These are phyloP conservation scores for Tridacna gigas DNA, from an alignment of 2,888 invertebrate genomes.

Conservation along the genomic window DNA sequence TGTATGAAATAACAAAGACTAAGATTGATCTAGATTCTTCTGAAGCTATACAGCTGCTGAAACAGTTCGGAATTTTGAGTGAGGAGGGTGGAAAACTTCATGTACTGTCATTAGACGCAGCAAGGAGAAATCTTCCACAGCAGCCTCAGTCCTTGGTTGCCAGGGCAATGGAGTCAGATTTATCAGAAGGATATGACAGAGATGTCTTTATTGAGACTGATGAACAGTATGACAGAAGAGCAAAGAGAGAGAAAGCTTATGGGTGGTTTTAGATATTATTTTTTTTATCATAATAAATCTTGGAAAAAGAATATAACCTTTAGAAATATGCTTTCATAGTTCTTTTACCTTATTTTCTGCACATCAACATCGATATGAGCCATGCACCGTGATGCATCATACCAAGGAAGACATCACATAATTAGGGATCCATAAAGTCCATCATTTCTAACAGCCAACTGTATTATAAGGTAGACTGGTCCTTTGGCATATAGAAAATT, in stretches of 20 bases:
- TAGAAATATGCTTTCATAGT: too few species aligned
- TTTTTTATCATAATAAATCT: too few species aligned
- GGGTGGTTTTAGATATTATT: slow-evolving; percentile 76
- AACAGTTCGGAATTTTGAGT: slow-evolving; percentile 77
- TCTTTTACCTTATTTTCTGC: too few species aligned
- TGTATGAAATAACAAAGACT: slow-evolving; percentile 75
- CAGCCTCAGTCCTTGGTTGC: slow-evolving; percentile 74
- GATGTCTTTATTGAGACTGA: slow-evolving; percentile 79
- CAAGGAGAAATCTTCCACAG: slow-evolving; percentile 79
- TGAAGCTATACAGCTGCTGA: slow-evolving; percentile 76
- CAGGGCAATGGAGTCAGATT: slow-evolving; percentile 76
- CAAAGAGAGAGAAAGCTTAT: slow-evolving; percentile 70
- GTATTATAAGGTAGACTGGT: too few species aligned
- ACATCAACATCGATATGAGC: too few species aligned
- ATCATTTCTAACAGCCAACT: too few species aligned
- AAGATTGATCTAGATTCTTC: slow-evolving; percentile 75
- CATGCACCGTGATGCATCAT: too few species aligned
- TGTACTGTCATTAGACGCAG: slow-evolving; percentile 79
- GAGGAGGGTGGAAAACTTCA: slow-evolving; percentile 74
- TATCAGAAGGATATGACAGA: slow-evolving; percentile 82
- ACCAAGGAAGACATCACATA: too few species aligned
- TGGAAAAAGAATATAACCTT: too few species aligned
- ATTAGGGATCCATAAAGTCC: too few species aligned
- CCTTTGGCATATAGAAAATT: too few species aligned
- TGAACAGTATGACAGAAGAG: slow-evolving; percentile 78